Base-by-base conservation (phyloP, 53 echinoderm and acorn worm genomes). In the Henricia sp. region DNA sequence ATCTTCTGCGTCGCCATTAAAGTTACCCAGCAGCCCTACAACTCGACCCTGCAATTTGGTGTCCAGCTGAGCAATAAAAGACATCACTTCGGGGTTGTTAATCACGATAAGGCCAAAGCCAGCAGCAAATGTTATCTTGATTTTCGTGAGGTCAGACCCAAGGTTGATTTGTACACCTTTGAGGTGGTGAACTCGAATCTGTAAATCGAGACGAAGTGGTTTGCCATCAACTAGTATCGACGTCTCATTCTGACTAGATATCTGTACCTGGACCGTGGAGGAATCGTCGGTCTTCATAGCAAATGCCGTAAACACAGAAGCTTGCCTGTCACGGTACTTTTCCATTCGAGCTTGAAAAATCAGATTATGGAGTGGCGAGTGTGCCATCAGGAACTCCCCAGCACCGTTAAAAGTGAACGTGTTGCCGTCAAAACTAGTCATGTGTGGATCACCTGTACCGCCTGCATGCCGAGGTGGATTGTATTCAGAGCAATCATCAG, bases 261-360 rank as follows among this genome's bases (percentile, higher is more conserved):
- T 80, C 50, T 87, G 68, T 27, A 87, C 68, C 33, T 87, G 87
- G 23, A 87, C 21, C 32, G 19, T 67, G 14, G 34, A 67, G 16
- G 87, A 87, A 21, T 37, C 40, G 17, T 87, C n/a, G n/a, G n/a
- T n/a, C n/a, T n/a, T n/a, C n/a, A n/a, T n/a, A n/a, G n/a, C n/a
- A n/a, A n/a, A n/a, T n/a, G n/a, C n/a, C n/a, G n/a, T n/a, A n/a
- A n/a, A n/a, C n/a, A n/a, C n/a, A n/a, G n/a, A n/a, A n/a, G 87
- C 87, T 52, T 68, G 5, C 6, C 68, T 87, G 62, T 60, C 82
- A 3, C 52, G 27, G 19, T 63, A 42, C 4, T 19, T 41, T 37
- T 87, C 87, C 87, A 87, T 87, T 19, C 87, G 72, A 52, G 52
- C 37, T n/a, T n/a, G n/a, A n/a, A n/a, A n/a, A n/a, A n/a, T n/a